A percentile compares a stretch with the other conserved stretches of the same genome.
Conservation (phyloP, 2,113 vertebrate genomes). For the Paratilapia polleni region DNA sequence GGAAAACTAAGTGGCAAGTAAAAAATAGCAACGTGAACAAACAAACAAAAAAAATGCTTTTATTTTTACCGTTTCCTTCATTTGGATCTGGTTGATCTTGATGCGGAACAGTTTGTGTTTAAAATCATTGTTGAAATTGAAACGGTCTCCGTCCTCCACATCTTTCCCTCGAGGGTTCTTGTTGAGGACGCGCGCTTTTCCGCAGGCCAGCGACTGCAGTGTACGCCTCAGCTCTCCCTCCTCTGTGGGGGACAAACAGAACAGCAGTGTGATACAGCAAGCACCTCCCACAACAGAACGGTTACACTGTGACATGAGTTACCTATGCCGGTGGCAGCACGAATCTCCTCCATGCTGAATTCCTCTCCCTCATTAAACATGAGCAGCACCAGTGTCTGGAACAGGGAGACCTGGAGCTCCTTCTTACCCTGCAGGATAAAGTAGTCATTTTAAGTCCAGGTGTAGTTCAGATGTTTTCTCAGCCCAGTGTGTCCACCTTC, state of each 20-base stretch:
- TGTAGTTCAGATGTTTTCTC: neutral
- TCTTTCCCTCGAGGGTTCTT: conserved; percentile 98
- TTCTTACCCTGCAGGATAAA: conserved; percentile 89
- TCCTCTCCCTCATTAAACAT: conserved; percentile 99
- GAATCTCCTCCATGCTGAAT: conserved; percentile 97
- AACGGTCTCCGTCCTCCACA: conserved; percentile 96
- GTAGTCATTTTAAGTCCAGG: neutral
- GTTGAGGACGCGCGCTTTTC: conserved; percentile 94
- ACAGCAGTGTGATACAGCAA: neutral
- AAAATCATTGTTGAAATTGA: conserved; percentile 97
- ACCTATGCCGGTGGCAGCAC: conserved; percentile 97
- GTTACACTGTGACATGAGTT: neutral
- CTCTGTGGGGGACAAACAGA: conserved; percentile 80
- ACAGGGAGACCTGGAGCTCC: conserved; percentile 97
- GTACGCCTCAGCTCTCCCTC: conserved; percentile 94
- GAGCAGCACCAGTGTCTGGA: conserved; percentile 97
- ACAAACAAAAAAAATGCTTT: neutral
- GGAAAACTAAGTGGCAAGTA: neutral
- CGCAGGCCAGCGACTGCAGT: conserved; percentile 95
- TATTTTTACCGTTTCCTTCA: conserved; percentile 95
- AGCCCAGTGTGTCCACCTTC: neutral
- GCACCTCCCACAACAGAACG: neutral
- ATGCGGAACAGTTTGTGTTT: conserved; percentile 99
- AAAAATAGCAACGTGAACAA: neutral
- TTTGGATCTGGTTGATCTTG: conserved; percentile 99